Conservation (phyloP, 2,888 invertebrate species). For the Escarpia spicata region DNA sequence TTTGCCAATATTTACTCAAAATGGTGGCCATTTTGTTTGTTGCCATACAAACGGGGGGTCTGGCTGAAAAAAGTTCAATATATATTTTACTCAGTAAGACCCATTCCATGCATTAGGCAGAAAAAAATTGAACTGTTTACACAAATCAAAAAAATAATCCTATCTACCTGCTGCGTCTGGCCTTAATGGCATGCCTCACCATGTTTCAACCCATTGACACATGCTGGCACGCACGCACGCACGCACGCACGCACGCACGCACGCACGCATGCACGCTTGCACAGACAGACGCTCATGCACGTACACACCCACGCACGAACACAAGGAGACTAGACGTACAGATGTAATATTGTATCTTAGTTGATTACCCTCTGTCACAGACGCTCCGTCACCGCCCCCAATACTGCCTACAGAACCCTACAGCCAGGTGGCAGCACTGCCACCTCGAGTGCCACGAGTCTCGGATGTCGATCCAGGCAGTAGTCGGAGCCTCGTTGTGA, state of each 20-base stretch:
- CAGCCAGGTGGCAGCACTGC: constrained; percentile 29
- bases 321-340: no score
- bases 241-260: neutral
- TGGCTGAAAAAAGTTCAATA: no score
- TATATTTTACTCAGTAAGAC: no score
- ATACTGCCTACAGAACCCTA: neutral
- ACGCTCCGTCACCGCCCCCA: neutral
- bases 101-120: no score
- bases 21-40: no score
- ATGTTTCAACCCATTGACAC: neutral
- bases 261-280: neutral
- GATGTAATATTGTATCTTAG: neutral
- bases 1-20: no score
- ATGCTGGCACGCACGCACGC: neutral
- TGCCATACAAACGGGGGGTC: no score
- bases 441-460: constrained; percentile 29
- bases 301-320: no score
- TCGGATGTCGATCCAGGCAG: constrained; percentile 75
- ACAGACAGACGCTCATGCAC: no score
- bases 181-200: neutral
- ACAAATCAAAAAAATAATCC: no score
- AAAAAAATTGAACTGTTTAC: no score
- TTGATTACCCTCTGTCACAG: neutral
- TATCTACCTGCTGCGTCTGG: no score
- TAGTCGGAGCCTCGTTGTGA: constrained; percentile 90